Conservation (phyloP, 2,888 invertebrate species). For the Schizaphis graminum region DNA sequence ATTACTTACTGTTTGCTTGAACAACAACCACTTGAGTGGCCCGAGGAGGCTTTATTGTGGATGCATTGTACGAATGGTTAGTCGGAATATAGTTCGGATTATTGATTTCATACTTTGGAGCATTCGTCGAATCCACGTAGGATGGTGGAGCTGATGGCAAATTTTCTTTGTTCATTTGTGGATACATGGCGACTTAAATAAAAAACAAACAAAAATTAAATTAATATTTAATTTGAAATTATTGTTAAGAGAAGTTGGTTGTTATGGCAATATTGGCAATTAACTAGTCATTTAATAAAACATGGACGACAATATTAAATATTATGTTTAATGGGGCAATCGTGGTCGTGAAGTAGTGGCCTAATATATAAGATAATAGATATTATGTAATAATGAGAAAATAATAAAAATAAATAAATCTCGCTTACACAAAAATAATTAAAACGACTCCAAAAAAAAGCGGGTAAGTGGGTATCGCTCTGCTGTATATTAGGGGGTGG, state of each 20-base stretch:
- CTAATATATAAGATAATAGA: no score
- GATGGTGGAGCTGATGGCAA: conserved; percentile 40
- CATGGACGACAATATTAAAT: background rate
- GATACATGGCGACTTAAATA: conserved; percentile 2
- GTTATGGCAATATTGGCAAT: no score
- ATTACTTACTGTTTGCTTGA: background rate
- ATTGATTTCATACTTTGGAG: background rate
- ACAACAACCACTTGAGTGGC: conserved; percentile 2
- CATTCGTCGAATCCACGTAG: background rate
- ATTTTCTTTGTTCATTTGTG: background rate
- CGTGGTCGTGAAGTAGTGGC: background rate
- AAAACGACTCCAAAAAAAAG: background rate
- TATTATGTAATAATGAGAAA: background rate
- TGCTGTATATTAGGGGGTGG: no score
- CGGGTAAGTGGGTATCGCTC: no score
- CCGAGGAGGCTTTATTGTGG: background rate
- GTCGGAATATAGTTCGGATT: background rate
- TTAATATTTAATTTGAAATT: background rate
- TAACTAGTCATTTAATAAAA: background rate
- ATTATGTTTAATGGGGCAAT: background rate
- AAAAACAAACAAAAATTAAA: background rate
- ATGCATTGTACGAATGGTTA: background rate
- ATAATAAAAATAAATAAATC: background rate
- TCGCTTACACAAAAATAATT: background rate
- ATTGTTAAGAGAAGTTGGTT: background rate